Evolutionary conservation across 1,140 invertebrate species (phyloP).

Genomic region (Drosophila ohnishii): DNA sequence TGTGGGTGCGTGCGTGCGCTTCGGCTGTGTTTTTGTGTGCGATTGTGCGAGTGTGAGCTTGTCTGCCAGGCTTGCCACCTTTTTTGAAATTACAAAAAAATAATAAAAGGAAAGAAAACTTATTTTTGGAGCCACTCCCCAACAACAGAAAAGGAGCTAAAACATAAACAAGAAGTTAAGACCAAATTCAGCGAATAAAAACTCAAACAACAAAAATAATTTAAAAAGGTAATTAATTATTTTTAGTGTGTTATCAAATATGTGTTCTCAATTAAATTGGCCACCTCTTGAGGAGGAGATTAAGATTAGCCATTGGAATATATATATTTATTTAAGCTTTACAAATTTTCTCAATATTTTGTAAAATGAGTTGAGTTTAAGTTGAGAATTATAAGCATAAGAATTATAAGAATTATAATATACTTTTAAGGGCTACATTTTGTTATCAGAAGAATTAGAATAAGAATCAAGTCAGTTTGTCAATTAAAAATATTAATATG

Average conservation of each 20-base stretch:
- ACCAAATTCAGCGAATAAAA: constrained; percentile 1
- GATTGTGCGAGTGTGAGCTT: constrained; percentile 38
- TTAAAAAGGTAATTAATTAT: constrained; percentile 27
- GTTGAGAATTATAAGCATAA: too few relatives aligned
- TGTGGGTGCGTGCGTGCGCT: constrained; percentile 14
- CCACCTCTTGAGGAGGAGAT: neutral
- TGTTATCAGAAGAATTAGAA: neutral
- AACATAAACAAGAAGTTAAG: constrained; percentile 20
- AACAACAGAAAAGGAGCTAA: constrained; percentile 31
- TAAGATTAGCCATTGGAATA: neutral
- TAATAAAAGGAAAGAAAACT: constrained; percentile 18
- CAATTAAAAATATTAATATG: too few relatives aligned
- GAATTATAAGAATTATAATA: neutral
- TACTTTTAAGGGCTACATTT: neutral
- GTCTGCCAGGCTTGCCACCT: constrained; percentile 65
- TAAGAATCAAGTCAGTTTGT: neutral
- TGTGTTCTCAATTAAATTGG: neutral
- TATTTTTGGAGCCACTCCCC: constrained; percentile 44
- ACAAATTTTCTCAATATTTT: too few relatives aligned
- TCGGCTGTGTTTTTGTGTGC: constrained; percentile 23
- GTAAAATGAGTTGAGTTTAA: too few relatives aligned
- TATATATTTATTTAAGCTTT: too few relatives aligned
- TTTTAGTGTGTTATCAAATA: neutral
- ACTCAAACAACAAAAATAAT: constrained; percentile 1
- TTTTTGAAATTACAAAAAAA: constrained; percentile 9